Percentiles rank a stretch among this genome's conserved stretches.
These are phyloP conservation scores for Drosophila setifemur DNA, from an alignment of 1,140 invertebrate genomes.

Conservation along the genomic window DNA sequence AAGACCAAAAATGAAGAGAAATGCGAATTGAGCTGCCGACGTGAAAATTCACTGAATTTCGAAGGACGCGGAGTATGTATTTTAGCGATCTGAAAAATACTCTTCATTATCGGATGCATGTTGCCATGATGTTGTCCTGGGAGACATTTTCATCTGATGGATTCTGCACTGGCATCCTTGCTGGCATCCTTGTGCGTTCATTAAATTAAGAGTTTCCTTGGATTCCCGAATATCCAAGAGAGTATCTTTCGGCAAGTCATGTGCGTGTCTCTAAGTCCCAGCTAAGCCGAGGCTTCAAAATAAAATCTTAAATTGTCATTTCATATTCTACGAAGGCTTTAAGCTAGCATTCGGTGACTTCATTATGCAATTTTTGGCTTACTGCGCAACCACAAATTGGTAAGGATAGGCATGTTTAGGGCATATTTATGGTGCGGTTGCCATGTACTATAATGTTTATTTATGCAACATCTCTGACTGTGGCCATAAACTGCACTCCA, in stretches of 20 bases:
- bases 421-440: constrained; percentile 67
- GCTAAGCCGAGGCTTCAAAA: constrained; percentile 28
- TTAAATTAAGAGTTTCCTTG: constrained; percentile 5
- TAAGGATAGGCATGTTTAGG: constrained; percentile 28
- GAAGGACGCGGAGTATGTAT: not conserved
- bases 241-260: constrained; percentile 36
- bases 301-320: constrained; percentile 65
- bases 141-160: not conserved
- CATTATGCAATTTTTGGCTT: constrained; percentile 63
- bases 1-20: constrained; percentile 20
- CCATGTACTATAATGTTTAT: constrained; percentile 70
- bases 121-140: not conserved
- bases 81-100: constrained; percentile 15
- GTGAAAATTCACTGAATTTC: constrained; percentile 24
- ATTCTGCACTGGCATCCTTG: not conserved
- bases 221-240: not conserved
- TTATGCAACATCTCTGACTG: constrained; percentile 48
- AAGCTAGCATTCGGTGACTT: constrained; percentile 56
- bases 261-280: constrained; percentile 17
- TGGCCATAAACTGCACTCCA: constrained; percentile 37
- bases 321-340: constrained; percentile 46
- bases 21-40: constrained; percentile 52
- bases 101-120: constrained; percentile 12
- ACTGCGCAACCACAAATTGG: constrained; percentile 21
- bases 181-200: too few species aligned